Conservation (phyloP, 2,797 vertebrate species). For the Morus bassanus region DNA sequence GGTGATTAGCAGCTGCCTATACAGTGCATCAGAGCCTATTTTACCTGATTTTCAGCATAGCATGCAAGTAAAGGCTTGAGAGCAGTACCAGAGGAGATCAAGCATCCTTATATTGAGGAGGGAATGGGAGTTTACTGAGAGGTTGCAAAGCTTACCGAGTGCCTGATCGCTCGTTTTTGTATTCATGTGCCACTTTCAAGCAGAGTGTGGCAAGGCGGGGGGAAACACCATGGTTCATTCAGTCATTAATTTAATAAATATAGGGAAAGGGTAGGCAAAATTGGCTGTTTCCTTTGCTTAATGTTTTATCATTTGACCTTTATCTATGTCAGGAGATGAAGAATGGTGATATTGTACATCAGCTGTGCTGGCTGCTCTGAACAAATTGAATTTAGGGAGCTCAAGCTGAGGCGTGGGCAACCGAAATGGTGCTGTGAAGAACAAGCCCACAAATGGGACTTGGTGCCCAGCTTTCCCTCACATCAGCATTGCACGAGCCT, state of each 20-base stretch:
- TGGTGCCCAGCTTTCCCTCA: neutral
- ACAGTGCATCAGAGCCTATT: neutral
- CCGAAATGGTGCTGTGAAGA: neutral
- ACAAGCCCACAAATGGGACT: neutral
- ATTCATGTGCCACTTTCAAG: constrained; percentile 12
- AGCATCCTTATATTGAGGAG: neutral
- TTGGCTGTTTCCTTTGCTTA: constrained; percentile 18
- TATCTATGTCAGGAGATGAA: neutral
- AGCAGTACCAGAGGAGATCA: neutral
- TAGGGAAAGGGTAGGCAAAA: constrained; percentile 14
- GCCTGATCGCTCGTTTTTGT: neutral
- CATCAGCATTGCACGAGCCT: neutral
- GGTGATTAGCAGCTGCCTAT: neutral
- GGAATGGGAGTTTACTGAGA: constrained; percentile 27
- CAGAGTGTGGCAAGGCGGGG: neutral
- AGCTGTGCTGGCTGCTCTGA: neutral
- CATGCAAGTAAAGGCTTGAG: neutral
- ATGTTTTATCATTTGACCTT: constrained; percentile 37
- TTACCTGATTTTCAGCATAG: neutral
- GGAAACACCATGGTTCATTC: constrained; percentile 37
- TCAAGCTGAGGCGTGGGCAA: neutral
- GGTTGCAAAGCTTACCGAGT: constrained; percentile 23
- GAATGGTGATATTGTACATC: neutral
- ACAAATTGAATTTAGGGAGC: neutral
- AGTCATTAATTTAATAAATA: constrained; percentile 61